Conservation (phyloP, 2,797 vertebrate genomes). For the Perdix hodgsoniae region DNA sequence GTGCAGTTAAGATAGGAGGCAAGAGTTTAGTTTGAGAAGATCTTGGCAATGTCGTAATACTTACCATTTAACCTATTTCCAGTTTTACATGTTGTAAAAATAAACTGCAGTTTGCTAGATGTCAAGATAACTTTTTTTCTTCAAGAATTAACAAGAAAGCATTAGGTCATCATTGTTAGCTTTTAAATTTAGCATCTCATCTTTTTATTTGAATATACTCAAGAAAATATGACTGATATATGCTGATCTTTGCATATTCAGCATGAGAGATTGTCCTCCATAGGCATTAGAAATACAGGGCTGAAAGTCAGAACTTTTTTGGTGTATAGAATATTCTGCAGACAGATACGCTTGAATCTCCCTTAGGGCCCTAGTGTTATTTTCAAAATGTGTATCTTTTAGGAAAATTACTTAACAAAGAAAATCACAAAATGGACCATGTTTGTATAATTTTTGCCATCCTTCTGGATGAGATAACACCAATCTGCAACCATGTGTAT, state of each 20-base stretch:
- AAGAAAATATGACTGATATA: neutral
- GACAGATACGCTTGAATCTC: neutral
- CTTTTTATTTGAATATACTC: neutral
- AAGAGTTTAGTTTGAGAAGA: neutral
- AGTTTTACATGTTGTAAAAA: neutral
- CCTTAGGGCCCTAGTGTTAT: neutral
- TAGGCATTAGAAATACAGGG: neutral
- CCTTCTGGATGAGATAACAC: neutral
- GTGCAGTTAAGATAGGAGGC: neutral
- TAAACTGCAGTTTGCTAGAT: neutral
- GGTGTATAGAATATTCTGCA: fast-evolving
- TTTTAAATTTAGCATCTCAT: neutral
- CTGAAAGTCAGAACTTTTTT: neutral
- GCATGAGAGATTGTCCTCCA: neutral
- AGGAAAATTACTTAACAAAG: neutral
- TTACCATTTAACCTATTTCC: neutral
- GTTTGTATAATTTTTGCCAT: neutral
- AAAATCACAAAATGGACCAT: neutral
- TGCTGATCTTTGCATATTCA: neutral
- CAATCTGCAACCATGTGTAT: neutral
- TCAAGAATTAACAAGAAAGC: neutral
- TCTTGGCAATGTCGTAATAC: neutral
- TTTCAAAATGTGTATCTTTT: neutral
- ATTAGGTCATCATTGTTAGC: neutral
- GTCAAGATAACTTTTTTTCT: neutral